Evolutionary conservation across 1,140 invertebrate species (phyloP).

Genomic region (Heliconius nattereri): DNA sequence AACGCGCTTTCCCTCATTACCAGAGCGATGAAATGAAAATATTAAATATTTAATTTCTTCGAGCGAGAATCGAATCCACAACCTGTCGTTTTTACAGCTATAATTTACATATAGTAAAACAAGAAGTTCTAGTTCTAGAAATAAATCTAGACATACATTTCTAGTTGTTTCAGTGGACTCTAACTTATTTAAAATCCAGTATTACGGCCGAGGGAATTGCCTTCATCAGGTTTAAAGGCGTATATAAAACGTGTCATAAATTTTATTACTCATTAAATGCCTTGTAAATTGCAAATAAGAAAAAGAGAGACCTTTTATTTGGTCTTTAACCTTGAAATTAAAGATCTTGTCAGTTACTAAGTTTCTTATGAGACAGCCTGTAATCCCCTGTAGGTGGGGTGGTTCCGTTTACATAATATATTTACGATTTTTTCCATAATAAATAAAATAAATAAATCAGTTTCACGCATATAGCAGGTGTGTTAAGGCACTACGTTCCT

Average conservation of each 20-base stretch:
- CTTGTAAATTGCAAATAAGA: slow-evolving; percentile 48
- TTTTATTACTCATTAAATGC: slow-evolving; percentile 38
- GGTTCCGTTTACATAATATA: neutral
- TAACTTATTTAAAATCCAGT: neutral
- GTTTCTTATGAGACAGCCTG: slow-evolving; percentile 39
- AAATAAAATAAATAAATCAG: too few relatives aligned
- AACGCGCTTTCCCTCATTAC: too few relatives aligned
- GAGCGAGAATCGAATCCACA: too few relatives aligned
- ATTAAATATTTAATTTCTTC: too few relatives aligned
- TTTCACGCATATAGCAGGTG: too few relatives aligned
- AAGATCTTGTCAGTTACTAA: slow-evolving; percentile 41
- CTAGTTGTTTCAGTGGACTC: neutral
- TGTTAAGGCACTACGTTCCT: too few relatives aligned
- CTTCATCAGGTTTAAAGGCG: slow-evolving; percentile 19
- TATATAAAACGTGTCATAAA: slow-evolving; percentile 39
- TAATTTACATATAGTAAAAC: too few relatives aligned
- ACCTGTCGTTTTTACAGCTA: too few relatives aligned
- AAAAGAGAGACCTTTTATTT: slow-evolving; percentile 44
- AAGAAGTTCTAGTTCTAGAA: too few relatives aligned
- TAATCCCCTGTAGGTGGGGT: slow-evolving; percentile 28
- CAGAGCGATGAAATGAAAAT: too few relatives aligned
- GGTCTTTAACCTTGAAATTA: slow-evolving; percentile 43
- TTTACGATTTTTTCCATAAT: neutral
- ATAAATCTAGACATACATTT: neutral
- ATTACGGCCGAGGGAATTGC: slow-evolving; percentile 20